These are phyloP conservation scores for Trematomus loennbergii DNA, from an alignment of 2,113 vertebrate species.

Conservation along the genomic window DNA sequence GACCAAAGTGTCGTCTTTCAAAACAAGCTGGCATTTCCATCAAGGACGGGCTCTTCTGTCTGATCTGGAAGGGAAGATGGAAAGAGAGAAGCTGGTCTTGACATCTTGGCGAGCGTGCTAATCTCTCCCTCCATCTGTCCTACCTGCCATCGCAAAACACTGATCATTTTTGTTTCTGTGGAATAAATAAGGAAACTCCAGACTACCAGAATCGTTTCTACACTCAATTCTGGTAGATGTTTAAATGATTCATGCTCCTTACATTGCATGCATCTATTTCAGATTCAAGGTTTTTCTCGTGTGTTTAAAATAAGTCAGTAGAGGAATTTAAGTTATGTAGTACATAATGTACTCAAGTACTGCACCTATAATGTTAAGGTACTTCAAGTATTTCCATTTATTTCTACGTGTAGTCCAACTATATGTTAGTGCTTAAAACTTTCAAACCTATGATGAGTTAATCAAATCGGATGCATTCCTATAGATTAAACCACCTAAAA, in stretches of 20 bases:
- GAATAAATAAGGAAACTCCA: background rate
- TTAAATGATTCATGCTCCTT: too few relatives aligned
- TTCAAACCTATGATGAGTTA: too few relatives aligned
- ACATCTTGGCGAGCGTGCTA: constrained; percentile 21
- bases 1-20: constrained; percentile 77
- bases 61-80: constrained; percentile 51
- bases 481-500: too few relatives aligned
- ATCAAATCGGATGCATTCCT: background rate
- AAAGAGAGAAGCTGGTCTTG: constrained; percentile 46
- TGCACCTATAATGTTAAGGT: background rate
- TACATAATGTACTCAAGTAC: background rate
- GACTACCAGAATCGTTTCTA: background rate
- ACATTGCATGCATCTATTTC: too few relatives aligned
- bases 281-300: background rate
- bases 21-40: constrained; percentile 79
- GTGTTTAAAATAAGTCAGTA: background rate
- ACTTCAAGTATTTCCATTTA: background rate
- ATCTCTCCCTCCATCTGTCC: constrained; percentile 32
- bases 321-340: background rate
- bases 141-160: constrained; percentile 5
- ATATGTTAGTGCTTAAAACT: too few relatives aligned
- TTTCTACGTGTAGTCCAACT: background rate
- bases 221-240: too few relatives aligned
- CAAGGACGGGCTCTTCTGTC: constrained; percentile 44
- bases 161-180: constrained; percentile 14